These are phyloP conservation scores for Cyrtorhinus lividipennis DNA, from an alignment of 1,140 invertebrate species.

Conservation along the genomic window DNA sequence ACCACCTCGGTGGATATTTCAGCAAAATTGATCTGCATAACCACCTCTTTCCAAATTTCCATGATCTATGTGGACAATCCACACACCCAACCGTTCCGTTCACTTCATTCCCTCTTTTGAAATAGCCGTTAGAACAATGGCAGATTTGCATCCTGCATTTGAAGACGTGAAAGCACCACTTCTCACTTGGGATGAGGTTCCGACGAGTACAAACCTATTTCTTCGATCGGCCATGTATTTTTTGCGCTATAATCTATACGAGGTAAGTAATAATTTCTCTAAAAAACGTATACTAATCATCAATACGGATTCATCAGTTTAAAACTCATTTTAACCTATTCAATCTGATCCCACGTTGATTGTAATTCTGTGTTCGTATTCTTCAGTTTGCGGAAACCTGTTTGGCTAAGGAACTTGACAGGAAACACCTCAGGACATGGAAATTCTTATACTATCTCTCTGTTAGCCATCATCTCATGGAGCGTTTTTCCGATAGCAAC, in stretches of 20 bases:
- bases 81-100: no score
- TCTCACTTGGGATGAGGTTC: neutral
- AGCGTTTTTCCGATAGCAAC: conserved; percentile 3
- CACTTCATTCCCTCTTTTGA: no score
- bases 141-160: neutral
- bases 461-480: conserved; percentile 14
- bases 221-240: conserved; percentile 11
- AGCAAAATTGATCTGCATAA: no score
- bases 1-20: no score
- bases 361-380: neutral
- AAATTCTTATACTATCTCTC: conserved; percentile 11
- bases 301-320: no score
- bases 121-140: neutral
- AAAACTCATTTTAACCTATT: no score
- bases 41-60: no score
- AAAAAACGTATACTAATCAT: no score
- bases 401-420: conserved; percentile 12
- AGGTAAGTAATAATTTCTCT: no score
- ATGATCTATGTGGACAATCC: no score
- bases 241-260: conserved; percentile 7
- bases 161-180: neutral
- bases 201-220: neutral
- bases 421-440: neutral
- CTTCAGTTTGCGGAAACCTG: conserved; percentile 18
- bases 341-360: no score